Conservation (phyloP, 1,140 invertebrate species). For the Frieseomelitta varia region DNA sequence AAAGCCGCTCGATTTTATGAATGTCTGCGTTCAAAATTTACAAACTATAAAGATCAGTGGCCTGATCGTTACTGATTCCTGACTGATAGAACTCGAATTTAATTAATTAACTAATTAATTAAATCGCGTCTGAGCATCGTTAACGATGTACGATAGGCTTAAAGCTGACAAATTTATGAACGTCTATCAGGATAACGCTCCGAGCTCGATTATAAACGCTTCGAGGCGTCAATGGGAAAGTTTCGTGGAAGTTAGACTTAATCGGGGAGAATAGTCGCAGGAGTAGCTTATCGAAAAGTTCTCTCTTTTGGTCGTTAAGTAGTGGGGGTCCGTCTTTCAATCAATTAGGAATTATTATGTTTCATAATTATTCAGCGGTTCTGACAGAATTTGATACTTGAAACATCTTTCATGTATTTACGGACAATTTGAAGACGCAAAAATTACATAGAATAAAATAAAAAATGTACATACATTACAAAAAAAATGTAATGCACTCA, state of each 20-base stretch:
- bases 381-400: not conserved
- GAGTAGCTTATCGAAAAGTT: not conserved
- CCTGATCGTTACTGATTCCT: no score
- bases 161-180: constrained; percentile 7
- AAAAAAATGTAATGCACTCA: no score
- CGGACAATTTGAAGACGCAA: no score
- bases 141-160: not conserved
- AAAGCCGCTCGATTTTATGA: no score
- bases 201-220: not conserved
- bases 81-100: no score
- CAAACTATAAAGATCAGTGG: no score
- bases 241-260: not conserved
- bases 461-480: no score
- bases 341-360: not conserved
- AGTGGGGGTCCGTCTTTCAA: not conserved
- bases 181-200: not conserved
- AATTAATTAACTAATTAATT: no score
- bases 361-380: not conserved
- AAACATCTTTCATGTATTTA: not conserved
- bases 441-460: no score
- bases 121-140: no score
- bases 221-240: not conserved
- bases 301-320: not conserved
- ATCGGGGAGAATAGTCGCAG: not conserved
- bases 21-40: no score